A percentile compares a stretch with the other conserved stretches of the same genome.
phyloP scores from a whole-genome alignment of 1,140 invertebrate genomes.

The Drosophila funebris region DNA sequence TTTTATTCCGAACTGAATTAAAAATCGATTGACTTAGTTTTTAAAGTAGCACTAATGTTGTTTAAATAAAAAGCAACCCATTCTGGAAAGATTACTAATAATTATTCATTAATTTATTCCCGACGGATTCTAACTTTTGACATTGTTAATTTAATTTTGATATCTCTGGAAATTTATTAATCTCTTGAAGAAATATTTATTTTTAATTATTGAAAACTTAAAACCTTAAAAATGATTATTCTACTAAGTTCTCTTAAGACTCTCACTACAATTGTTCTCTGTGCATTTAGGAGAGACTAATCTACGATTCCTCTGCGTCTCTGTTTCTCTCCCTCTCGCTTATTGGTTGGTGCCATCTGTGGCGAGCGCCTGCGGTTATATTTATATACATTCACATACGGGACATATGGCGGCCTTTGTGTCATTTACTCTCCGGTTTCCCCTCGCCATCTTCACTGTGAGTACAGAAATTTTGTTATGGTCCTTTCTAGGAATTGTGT shows the following conservation, averaged over 20 bases:
- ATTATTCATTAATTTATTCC: too few relatives aligned
- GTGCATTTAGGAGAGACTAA: not conserved
- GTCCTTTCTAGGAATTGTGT: slow-evolving; percentile 52
- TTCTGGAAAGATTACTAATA: too few relatives aligned
- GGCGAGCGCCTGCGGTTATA: slow-evolving; percentile 7
- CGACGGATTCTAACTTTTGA: too few relatives aligned
- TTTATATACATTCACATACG: not conserved
- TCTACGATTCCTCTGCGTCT: not conserved
- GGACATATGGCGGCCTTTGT: slow-evolving; percentile 29
- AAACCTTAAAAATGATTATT: not conserved
- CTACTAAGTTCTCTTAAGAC: not conserved
- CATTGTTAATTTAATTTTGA: too few relatives aligned
- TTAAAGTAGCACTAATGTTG: too few relatives aligned
- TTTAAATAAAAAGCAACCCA: too few relatives aligned
- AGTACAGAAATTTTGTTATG: slow-evolving; percentile 65
- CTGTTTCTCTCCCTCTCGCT: not conserved
- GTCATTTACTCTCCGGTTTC: not conserved
- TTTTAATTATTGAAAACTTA: too few relatives aligned
- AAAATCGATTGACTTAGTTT: too few relatives aligned
- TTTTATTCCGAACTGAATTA: too few relatives aligned
- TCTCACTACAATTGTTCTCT: not conserved
- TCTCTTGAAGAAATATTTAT: too few relatives aligned
- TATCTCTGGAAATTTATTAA: too few relatives aligned
- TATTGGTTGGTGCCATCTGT: slow-evolving; percentile 19
- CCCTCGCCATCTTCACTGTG: not conserved